phyloP scores from a whole-genome alignment of 1,140 invertebrate genomes.

The Ridgeia piscesae region DNA sequence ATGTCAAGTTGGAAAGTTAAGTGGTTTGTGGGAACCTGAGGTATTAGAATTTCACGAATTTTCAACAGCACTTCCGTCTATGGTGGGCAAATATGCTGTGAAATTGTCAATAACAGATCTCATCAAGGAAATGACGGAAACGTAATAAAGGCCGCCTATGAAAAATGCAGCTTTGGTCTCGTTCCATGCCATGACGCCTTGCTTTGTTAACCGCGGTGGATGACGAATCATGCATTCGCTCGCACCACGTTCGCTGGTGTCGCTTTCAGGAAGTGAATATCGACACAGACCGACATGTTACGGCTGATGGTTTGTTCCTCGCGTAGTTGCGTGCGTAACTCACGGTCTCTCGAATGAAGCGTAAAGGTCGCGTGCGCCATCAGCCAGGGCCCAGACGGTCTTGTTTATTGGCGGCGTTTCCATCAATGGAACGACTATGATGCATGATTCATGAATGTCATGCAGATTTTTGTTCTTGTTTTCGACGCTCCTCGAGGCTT shows the following conservation, averaged over 20 bases:
- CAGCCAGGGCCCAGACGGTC: neutral
- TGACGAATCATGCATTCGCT: neutral
- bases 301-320: neutral
- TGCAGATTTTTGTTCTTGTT: neutral
- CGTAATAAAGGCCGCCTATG: too few species aligned
- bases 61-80: too few species aligned
- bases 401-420: neutral
- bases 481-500: neutral
- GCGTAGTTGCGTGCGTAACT: neutral
- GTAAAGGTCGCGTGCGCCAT: neutral
- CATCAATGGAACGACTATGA: neutral
- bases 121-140: too few species aligned
- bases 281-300: neutral
- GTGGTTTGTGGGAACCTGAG: too few species aligned
- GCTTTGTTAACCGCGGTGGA: neutral
- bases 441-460: neutral
- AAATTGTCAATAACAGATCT: too few species aligned
- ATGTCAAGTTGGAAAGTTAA: too few species aligned
- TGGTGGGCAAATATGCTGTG: too few species aligned
- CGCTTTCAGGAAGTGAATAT: neutral
- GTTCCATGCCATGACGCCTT: too few species aligned
- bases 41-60: too few species aligned
- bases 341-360: neutral
- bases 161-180: too few species aligned
- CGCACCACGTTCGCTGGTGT: neutral